Percentiles rank a stretch among this genome's conserved stretches.
phyloP scores from a whole-genome alignment of 2,888 invertebrate genomes.

The Osedax frankpressi region DNA sequence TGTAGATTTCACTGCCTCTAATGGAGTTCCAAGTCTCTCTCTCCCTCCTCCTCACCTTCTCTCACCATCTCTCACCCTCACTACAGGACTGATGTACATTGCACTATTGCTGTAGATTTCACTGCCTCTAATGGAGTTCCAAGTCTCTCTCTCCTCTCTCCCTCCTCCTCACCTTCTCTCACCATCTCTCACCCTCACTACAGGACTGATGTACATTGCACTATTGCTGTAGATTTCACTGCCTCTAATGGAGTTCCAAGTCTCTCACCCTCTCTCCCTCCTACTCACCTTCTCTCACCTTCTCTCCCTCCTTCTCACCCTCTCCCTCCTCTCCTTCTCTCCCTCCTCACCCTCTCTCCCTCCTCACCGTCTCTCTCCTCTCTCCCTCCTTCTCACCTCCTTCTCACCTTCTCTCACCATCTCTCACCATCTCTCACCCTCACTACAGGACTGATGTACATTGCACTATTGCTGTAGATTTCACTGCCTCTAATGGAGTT shows the following conservation, averaged over 20 bases:
- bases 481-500: constrained; percentile 49
- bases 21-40: constrained; percentile 48
- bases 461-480: constrained; percentile 49
- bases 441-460: constrained; percentile 44
- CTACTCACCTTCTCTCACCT: no score
- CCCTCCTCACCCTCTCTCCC: not conserved
- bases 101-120: constrained; percentile 49
- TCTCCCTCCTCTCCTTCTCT: no score
- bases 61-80: no score
- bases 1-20: constrained; percentile 49
- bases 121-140: constrained; percentile 49
- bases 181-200: no score
- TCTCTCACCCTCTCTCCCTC: constrained; percentile 41
- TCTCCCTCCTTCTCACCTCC: not conserved
- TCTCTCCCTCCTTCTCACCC: no score
- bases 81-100: constrained; percentile 48
- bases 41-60: no score
- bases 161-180: no score
- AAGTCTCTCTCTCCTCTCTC: no score
- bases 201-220: constrained; percentile 48
- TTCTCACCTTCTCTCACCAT: no score
- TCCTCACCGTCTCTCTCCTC: no score
- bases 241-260: constrained; percentile 48
- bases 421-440: not conserved
- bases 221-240: constrained; percentile 49